phyloP scores from a whole-genome alignment of 2,797 vertebrate genomes.

The Xiphorhynchus erythropygius region DNA sequence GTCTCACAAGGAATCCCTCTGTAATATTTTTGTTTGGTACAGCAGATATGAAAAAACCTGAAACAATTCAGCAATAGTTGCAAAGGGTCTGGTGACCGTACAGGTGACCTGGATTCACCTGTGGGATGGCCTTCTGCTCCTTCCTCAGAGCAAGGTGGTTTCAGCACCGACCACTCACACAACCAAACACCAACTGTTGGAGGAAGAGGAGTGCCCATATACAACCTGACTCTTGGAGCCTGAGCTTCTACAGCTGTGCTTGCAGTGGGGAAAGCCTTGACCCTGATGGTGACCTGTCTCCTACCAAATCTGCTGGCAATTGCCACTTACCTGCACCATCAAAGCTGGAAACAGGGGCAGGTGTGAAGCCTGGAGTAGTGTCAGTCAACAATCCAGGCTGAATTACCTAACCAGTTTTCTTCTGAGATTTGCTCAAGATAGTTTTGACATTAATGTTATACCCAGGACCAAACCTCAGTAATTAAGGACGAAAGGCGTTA shows the following conservation, averaged over 20 bases:
- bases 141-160: not conserved
- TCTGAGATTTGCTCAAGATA: not conserved
- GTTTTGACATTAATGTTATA: not conserved
- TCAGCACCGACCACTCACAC: not conserved
- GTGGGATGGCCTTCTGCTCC: not conserved
- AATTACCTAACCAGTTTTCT: not conserved
- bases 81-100: not conserved
- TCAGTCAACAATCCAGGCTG: not conserved
- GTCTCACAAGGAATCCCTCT: not conserved
- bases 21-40: not conserved
- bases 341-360: not conserved
- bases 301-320: not conserved
- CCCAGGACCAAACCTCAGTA: not conserved
- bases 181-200: not conserved
- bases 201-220: not conserved
- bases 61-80: not conserved
- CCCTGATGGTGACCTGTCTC: rapidly evolving
- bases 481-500: not conserved
- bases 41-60: not conserved
- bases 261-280: not conserved
- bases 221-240: not conserved
- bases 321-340: not conserved
- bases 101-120: not conserved
- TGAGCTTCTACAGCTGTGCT: not conserved
- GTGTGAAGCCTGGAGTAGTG: not conserved